Conservation (phyloP, 2,888 invertebrate genomes). For the Polylopha cassiicola region DNA sequence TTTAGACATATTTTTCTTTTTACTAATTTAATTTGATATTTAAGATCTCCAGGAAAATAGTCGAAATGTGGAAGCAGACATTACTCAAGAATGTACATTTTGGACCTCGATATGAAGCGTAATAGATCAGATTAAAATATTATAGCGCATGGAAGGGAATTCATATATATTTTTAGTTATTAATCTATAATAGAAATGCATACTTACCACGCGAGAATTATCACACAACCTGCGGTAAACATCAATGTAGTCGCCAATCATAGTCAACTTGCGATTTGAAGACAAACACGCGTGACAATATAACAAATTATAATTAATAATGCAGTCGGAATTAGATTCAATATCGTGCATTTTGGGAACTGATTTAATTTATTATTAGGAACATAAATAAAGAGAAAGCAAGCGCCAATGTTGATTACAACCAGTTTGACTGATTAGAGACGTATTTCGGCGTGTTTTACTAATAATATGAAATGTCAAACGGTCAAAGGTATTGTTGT, state of each 20-base stretch:
- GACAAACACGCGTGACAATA: constrained; percentile 11
- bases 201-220: constrained; percentile 11
- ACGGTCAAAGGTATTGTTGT: no score
- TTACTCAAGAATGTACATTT: no score
- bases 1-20: no score
- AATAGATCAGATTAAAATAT: no score
- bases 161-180: constrained; percentile 1
- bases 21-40: no score
- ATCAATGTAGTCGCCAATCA: constrained; percentile 13
- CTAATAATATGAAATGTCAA: not conserved
- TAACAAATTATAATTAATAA: constrained; percentile 5
- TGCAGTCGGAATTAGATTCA: constrained; percentile 2
- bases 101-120: no score
- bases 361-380: constrained; percentile 6
- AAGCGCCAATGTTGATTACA: constrained; percentile 5
- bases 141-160: no score
- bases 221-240: constrained; percentile 13
- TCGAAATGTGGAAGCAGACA: no score
- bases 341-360: constrained; percentile 14
- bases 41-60: no score
- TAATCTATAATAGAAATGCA: not conserved
- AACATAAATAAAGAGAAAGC: no score
- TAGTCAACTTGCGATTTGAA: constrained; percentile 7
- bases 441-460: constrained; percentile 7
- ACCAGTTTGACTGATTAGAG: constrained; percentile 1